phyloP scores from a whole-genome alignment of 2,888 invertebrate genomes.

The Theodoxus fluviatilis region DNA sequence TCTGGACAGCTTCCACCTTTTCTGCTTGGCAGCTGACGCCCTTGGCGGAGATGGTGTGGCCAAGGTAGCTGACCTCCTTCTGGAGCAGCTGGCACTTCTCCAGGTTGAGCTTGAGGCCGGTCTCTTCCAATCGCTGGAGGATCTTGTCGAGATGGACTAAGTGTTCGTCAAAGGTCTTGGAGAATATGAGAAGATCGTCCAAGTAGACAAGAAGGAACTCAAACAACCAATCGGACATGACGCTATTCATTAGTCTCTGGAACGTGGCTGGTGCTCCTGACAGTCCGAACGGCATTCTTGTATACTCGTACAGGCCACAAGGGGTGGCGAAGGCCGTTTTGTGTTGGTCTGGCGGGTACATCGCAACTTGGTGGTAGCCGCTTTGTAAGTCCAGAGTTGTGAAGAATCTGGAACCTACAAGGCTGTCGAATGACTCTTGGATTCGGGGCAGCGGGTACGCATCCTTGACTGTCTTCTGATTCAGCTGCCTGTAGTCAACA shows the following conservation, averaged over 20 bases:
- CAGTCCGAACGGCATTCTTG: slow-evolving; percentile 17
- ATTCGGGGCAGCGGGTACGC: slow-evolving; percentile 8
- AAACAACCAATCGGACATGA: slow-evolving; percentile 26
- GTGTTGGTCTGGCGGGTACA: slow-evolving; percentile 9
- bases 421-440: background rate
- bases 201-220: slow-evolving; percentile 20
- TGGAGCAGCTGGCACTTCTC: slow-evolving; percentile 32
- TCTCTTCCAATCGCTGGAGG: slow-evolving; percentile 20
- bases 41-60: slow-evolving; percentile 32
- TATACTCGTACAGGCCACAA: slow-evolving; percentile 20
- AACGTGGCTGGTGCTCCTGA: slow-evolving; percentile 18
- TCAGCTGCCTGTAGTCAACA: slow-evolving; percentile 16
- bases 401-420: slow-evolving; percentile 14
- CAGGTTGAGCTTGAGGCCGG: slow-evolving; percentile 35
- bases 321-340: slow-evolving; percentile 23
- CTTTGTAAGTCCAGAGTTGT: slow-evolving; percentile 20
- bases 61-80: slow-evolving; percentile 31
- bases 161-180: slow-evolving; percentile 26
- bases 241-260: slow-evolving; percentile 22
- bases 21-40: slow-evolving; percentile 30
- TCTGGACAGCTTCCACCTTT: slow-evolving; percentile 27
- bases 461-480: slow-evolving; percentile 5
- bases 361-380: slow-evolving; percentile 26
- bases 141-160: slow-evolving; percentile 28
- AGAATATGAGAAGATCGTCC: slow-evolving; percentile 16